A percentile compares a stretch with the other conserved stretches of the same genome.
Conservation (phyloP, 2,113 vertebrate genomes). For the Plectropomus leopardus region DNA sequence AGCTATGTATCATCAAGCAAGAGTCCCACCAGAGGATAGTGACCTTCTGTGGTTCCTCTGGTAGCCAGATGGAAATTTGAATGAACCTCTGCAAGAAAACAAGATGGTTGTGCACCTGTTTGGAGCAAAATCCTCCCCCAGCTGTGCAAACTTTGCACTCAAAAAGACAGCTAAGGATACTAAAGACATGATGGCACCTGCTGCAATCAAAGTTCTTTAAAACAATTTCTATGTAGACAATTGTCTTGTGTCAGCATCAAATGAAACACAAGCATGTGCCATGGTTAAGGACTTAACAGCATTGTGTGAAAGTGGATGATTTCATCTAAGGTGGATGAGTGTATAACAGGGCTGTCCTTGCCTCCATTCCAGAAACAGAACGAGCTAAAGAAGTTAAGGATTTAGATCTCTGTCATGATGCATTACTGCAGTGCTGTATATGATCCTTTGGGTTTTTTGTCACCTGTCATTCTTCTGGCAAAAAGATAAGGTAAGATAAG, state of each 20-base stretch:
- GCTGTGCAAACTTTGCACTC: background rate
- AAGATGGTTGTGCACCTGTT: background rate
- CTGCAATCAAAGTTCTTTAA: background rate
- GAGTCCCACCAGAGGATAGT: background rate
- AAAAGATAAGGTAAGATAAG: no score
- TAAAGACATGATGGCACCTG: background rate
- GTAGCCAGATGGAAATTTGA: background rate
- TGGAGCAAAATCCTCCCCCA: background rate
- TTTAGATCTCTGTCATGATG: background rate
- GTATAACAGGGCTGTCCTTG: no score
- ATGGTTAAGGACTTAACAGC: background rate
- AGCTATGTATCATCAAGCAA: background rate
- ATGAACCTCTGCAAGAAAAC: background rate
- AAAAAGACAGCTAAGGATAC: background rate
- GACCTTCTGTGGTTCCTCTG: background rate
- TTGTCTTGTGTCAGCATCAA: background rate
- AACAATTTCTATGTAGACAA: slow-evolving; percentile 10
- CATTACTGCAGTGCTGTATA: background rate
- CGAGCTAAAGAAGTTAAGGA: no score
- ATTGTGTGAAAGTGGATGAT: background rate
- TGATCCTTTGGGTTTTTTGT: background rate
- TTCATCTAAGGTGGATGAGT: no score
- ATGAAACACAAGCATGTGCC: background rate
- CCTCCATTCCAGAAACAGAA: no score
- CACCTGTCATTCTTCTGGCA: background rate